A percentile compares a stretch with the other conserved stretches of the same genome.
phyloP scores from a whole-genome alignment of 2,113 vertebrate species.

The Platysternon megacephalum region DNA sequence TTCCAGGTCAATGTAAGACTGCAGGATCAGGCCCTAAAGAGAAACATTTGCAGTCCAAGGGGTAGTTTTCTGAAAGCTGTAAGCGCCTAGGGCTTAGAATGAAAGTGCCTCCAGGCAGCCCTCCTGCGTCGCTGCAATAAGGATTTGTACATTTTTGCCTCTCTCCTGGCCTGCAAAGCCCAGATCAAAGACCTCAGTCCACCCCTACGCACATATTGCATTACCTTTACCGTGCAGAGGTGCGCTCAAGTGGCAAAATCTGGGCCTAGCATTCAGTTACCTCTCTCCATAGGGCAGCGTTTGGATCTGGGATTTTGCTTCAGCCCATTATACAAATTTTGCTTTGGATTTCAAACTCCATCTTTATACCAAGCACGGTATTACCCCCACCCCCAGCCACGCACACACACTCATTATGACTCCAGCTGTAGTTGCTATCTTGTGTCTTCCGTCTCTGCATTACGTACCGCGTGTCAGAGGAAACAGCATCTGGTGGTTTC shows the following conservation, averaged over 20 bases:
- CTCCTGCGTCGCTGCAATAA: background rate
- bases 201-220: background rate
- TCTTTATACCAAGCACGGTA: background rate
- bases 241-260: background rate
- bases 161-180: background rate
- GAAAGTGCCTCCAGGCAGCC: background rate
- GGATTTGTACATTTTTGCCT: constrained; percentile 10
- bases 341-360: background rate
- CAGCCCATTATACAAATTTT: background rate
- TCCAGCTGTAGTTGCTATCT: background rate
- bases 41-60: background rate
- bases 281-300: background rate
- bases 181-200: fast-evolving
- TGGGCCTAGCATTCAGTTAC: background rate
- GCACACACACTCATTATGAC: background rate
- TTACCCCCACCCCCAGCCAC: background rate
- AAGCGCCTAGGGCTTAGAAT: background rate
- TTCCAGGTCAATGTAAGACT: background rate
- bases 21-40: background rate
- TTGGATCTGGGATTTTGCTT: background rate
- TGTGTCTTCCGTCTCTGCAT: constrained; percentile 13
- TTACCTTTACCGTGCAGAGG: background rate
- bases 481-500: background rate
- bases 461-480: background rate
- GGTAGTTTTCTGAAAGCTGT: background rate